Percentiles rank a stretch among this genome's conserved stretches.
Evolutionary conservation across 2,113 vertebrate genomes (phyloP).

Genomic region (Phalacrocorax carbo): DNA sequence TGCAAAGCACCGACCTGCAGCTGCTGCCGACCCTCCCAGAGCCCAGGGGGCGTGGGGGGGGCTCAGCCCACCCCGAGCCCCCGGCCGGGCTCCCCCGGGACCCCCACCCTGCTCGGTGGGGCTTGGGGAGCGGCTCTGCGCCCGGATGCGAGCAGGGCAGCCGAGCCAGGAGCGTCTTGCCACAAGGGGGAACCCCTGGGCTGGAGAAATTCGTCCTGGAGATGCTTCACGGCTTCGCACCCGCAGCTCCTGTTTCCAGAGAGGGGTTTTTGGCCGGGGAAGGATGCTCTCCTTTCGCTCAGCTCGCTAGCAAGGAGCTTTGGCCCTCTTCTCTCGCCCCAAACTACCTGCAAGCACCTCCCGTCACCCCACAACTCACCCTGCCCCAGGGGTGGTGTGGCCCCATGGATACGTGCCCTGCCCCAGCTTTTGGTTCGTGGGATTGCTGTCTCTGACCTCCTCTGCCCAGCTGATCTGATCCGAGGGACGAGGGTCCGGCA

Average conservation of each 20-base stretch:
- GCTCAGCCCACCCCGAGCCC: background rate
- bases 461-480: background rate
- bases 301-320: background rate
- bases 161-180: background rate
- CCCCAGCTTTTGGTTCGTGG: rapidly evolving
- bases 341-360: background rate
- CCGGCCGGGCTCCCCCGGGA: background rate
- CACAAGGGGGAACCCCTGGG: conserved; percentile 72
- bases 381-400: background rate
- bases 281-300: background rate
- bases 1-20: background rate
- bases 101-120: background rate
- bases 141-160: background rate
- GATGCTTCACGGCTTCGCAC: background rate
- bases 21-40: background rate
- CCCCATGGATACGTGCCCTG: rapidly evolving
- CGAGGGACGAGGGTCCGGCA: background rate
- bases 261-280: background rate
- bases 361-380: background rate
- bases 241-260: background rate
- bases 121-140: background rate
- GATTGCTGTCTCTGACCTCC: background rate
- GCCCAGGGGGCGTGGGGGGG: no score
- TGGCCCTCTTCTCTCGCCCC: background rate
- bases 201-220: background rate